Conservation (phyloP, 2,113 vertebrate genomes). For the Anguilla rostrata region DNA sequence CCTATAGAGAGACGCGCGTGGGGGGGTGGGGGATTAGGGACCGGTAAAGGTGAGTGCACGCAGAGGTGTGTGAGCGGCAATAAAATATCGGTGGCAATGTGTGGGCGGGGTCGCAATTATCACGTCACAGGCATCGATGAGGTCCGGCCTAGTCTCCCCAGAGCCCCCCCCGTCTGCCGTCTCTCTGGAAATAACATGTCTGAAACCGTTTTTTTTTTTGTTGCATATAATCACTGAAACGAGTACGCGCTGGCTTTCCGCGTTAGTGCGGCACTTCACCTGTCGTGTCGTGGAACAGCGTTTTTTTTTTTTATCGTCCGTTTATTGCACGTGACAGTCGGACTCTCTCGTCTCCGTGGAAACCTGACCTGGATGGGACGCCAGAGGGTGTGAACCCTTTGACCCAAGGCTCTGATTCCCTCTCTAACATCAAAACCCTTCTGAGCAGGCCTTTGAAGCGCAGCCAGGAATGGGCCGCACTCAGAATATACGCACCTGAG, state of each 20-base stretch:
- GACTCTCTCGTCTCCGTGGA: not conserved
- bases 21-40: not conserved
- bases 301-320: not conserved
- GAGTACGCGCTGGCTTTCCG: not conserved
- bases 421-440: not conserved
- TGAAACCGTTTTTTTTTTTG: not conserved
- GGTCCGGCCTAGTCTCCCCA: not conserved
- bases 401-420: not conserved
- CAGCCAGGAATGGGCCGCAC: not conserved
- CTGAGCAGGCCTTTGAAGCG: not conserved
- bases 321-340: not conserved
- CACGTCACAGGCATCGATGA: not conserved
- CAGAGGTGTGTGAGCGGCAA: not conserved
- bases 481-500: not conserved
- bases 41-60: not conserved
- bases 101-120: not conserved
- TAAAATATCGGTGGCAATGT: not conserved
- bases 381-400: not conserved
- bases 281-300: not conserved
- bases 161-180: not conserved
- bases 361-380: not conserved
- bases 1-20: not conserved
- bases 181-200: not conserved
- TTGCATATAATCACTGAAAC: not conserved
- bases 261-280: not conserved